phyloP scores from a whole-genome alignment of 2,888 invertebrate species.

The Cataglyphis cursor region DNA sequence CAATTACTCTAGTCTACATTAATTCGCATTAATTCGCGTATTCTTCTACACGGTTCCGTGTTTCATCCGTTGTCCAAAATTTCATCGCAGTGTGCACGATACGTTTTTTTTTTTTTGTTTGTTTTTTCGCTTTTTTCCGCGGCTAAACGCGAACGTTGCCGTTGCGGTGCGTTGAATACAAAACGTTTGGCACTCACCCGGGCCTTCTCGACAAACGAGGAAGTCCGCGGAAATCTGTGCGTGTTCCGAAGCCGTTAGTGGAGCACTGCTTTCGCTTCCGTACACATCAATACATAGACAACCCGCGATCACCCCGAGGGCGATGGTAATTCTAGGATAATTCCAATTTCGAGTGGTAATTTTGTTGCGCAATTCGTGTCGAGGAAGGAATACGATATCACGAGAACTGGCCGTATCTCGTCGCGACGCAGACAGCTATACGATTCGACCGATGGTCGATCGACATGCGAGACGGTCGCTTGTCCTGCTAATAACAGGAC shows the following conservation, averaged over 20 bases:
- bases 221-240: slow-evolving; percentile 64
- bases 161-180: slow-evolving; percentile 45
- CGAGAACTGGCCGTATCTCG: slow-evolving; percentile 52
- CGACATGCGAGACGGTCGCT: slow-evolving; percentile 74
- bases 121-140: slow-evolving; percentile 1
- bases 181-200: slow-evolving; percentile 58
- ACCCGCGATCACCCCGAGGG: slow-evolving; percentile 55
- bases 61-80: slow-evolving; percentile 21
- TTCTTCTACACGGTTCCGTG: neutral
- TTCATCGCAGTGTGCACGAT: slow-evolving; percentile 6
- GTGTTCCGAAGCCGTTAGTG: slow-evolving; percentile 74
- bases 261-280: slow-evolving; percentile 66
- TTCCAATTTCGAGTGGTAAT: slow-evolving; percentile 82
- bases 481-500: slow-evolving; percentile 52
- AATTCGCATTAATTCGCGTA: slow-evolving; percentile 11
- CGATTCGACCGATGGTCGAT: slow-evolving; percentile 73
- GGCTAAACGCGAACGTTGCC: slow-evolving; percentile 39
- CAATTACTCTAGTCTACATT: neutral
- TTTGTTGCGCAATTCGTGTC: slow-evolving; percentile 81
- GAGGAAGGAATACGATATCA: slow-evolving; percentile 78
- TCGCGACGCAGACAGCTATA: slow-evolving; percentile 64
- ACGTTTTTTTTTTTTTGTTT: slow-evolving; percentile 1
- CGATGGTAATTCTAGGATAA: slow-evolving; percentile 80
- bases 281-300: slow-evolving; percentile 71
- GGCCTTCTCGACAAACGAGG: slow-evolving; percentile 51